Evolutionary conservation across 1,140 invertebrate genomes (phyloP).

Genomic region (fruit fly (Drosophila melanogaster)): DNA sequence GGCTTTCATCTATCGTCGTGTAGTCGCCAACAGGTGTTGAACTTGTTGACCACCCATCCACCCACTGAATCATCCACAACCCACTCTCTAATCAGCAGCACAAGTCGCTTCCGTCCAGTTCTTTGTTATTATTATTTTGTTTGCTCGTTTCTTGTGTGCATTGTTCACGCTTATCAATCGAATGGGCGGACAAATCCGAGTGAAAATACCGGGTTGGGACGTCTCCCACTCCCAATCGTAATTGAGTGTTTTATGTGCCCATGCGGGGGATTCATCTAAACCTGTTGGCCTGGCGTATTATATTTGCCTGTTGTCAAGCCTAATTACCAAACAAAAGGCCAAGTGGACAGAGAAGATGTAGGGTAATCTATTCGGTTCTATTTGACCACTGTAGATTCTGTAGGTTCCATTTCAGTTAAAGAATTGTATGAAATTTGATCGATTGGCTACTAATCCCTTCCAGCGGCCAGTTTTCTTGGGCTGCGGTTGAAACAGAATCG

Average conservation of each 20-base stretch:
- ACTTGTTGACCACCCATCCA: constrained; percentile 21
- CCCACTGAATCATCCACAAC: background rate
- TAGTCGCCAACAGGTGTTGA: constrained; percentile 32
- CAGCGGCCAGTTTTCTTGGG: too few species aligned
- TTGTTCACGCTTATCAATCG: constrained; percentile 67
- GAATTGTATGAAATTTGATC: background rate
- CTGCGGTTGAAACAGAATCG: too few species aligned
- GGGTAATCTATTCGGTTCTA: background rate
- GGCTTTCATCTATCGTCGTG: background rate
- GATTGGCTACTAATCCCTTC: background rate
- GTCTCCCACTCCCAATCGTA: constrained; percentile 4
- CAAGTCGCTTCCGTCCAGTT: constrained; percentile 30
- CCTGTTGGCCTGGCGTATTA: background rate
- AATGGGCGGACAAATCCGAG: constrained; percentile 2
- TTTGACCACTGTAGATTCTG: background rate
- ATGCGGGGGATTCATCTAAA: constrained; percentile 2
- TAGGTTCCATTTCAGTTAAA: background rate
- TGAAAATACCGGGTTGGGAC: constrained; percentile 12
- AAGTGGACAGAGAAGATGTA: background rate
- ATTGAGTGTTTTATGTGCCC: constrained; percentile 26
- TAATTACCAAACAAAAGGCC: constrained; percentile 20
- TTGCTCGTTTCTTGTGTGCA: constrained; percentile 18
- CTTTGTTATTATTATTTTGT: constrained; percentile 33
- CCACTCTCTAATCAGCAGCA: constrained; percentile 39
- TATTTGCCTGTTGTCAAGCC: background rate